Conservation (phyloP, 2,113 vertebrate genomes). For the Carlito syrichta region DNA sequence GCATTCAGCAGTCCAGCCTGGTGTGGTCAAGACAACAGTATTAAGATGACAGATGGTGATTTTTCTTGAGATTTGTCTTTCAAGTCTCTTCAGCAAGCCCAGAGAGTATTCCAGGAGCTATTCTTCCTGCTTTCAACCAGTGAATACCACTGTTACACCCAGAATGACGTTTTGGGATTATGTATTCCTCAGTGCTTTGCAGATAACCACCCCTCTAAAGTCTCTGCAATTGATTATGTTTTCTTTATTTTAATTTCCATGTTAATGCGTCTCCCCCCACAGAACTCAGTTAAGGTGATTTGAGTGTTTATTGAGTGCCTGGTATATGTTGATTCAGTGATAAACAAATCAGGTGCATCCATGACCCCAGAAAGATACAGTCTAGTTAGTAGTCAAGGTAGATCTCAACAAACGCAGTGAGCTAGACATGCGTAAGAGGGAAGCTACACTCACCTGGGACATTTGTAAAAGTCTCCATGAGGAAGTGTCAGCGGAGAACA, state of each 20-base stretch:
- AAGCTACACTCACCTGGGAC: not conserved
- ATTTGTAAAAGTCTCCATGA: rapidly evolving
- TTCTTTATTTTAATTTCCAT: not conserved
- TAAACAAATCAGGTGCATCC: too few relatives aligned
- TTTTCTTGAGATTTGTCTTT: not conserved
- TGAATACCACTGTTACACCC: rapidly evolving
- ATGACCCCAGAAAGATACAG: not conserved
- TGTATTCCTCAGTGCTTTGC: rapidly evolving
- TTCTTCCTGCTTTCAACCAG: rapidly evolving
- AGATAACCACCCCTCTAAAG: rapidly evolving
- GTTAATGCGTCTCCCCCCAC: too few relatives aligned
- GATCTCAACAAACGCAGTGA: rapidly evolving
- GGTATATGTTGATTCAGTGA: rapidly evolving
- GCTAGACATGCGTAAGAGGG: rapidly evolving
- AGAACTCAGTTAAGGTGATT: too few relatives aligned
- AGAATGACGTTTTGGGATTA: rapidly evolving
- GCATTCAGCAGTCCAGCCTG: too few relatives aligned
- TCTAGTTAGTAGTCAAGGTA: too few relatives aligned
- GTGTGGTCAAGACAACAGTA: not conserved
- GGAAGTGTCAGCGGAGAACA: not conserved
- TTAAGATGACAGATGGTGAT: rapidly evolving
- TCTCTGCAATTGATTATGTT: not conserved
- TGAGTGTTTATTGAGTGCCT: not conserved
- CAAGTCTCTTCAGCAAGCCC: not conserved
- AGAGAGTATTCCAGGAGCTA: not conserved